Percentiles rank a stretch among this genome's conserved stretches.
phyloP scores from a whole-genome alignment of 2,888 invertebrate genomes.

The Sarcophaga variegata region DNA sequence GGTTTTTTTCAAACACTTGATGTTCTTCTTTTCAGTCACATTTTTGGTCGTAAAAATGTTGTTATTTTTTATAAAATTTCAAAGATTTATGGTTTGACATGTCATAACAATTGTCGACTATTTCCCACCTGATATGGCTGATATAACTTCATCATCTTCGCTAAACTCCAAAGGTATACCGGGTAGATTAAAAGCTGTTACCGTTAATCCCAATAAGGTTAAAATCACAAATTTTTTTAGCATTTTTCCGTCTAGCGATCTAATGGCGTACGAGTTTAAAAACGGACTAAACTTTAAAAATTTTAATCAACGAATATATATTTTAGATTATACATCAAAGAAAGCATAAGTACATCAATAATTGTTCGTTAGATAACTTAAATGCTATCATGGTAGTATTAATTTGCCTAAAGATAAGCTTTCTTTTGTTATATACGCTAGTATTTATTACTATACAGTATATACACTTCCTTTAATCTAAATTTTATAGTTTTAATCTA shows the following conservation, averaged over 20 bases:
- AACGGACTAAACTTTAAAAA: slow-evolving; percentile 31
- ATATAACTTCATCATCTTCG: slow-evolving; percentile 70
- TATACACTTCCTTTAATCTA: too few relatives aligned
- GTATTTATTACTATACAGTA: too few relatives aligned
- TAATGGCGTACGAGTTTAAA: not conserved
- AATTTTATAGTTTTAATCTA: too few relatives aligned
- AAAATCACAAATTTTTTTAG: slow-evolving; percentile 55
- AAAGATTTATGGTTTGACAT: too few relatives aligned
- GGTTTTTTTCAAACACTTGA: too few relatives aligned
- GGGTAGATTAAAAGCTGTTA: slow-evolving; percentile 68
- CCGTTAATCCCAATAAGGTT: slow-evolving; percentile 54
- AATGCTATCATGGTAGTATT: not conserved
- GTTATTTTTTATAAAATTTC: too few relatives aligned
- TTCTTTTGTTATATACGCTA: too few relatives aligned
- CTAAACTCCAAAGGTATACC: slow-evolving; percentile 70
- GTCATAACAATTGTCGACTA: too few relatives aligned
- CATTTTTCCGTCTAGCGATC: slow-evolving; percentile 45
- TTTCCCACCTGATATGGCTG: slow-evolving; percentile 73
- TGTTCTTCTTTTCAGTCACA: too few relatives aligned
- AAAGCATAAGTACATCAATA: not conserved
- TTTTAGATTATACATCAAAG: slow-evolving; percentile 1
- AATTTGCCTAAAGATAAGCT: not conserved
- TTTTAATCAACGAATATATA: not conserved
- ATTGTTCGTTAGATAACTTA: too few relatives aligned
- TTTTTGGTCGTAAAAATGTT: too few relatives aligned